These are phyloP conservation scores for Triplophysa rosa DNA, from an alignment of 2,113 vertebrate genomes.

Conservation along the genomic window DNA sequence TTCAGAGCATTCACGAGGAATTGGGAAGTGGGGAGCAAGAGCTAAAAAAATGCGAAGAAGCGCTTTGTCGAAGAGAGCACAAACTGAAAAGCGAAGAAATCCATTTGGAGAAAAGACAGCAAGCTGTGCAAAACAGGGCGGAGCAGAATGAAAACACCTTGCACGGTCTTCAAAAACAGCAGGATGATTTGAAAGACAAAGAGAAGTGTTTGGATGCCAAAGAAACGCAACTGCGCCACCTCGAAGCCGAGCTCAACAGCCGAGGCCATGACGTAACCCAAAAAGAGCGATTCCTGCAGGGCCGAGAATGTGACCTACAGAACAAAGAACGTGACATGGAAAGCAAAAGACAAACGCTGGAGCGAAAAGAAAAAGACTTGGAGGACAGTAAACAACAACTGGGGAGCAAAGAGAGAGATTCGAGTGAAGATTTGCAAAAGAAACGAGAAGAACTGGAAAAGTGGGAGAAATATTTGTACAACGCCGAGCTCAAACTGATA, in stretches of 20 bases:
- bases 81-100: slow-evolving; percentile 40
- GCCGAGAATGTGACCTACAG: slow-evolving; percentile 17
- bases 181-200: slow-evolving; percentile 36
- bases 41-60: slow-evolving; percentile 38
- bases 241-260: slow-evolving; percentile 2
- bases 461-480: slow-evolving; percentile 64
- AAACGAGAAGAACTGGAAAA: slow-evolving; percentile 64
- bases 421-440: slow-evolving; percentile 60
- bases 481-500: slow-evolving; percentile 56
- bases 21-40: slow-evolving; percentile 36
- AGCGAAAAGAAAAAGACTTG: slow-evolving; percentile 49
- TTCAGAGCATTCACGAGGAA: slow-evolving; percentile 12
- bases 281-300: slow-evolving; percentile 25
- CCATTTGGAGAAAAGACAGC: slow-evolving; percentile 41
- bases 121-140: slow-evolving; percentile 14
- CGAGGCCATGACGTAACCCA: slow-evolving; percentile 13
- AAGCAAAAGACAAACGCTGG: slow-evolving; percentile 40
- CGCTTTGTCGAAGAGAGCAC: slow-evolving; percentile 37
- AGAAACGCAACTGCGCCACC: background rate
- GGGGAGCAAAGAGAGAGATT: slow-evolving; percentile 59
- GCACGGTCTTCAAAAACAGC: slow-evolving; percentile 27
- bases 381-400: slow-evolving; percentile 54
- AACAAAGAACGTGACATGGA: slow-evolving; percentile 17
- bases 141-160: slow-evolving; percentile 11
- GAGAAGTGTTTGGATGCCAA: slow-evolving; percentile 43